These are phyloP conservation scores for Melinaea marsaeus DNA, from an alignment of 2,888 invertebrate genomes.

Conservation along the genomic window DNA sequence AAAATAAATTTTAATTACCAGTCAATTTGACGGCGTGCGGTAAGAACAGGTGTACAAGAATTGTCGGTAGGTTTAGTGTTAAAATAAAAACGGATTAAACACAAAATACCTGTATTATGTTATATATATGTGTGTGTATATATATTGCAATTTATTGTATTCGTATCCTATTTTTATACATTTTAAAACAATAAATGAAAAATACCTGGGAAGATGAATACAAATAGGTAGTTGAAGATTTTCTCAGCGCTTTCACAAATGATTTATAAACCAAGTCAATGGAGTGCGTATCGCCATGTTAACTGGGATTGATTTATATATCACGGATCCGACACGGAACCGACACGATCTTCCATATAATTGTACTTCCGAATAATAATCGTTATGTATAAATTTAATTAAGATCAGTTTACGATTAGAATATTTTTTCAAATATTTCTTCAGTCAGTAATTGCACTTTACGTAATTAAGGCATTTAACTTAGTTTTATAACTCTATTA, in stretches of 20 bases:
- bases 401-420: neutral
- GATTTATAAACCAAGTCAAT: conserved; percentile 16
- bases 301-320: neutral
- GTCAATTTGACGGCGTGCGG: too few species aligned
- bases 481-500: neutral
- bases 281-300: conserved; percentile 10
- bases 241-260: conserved; percentile 22
- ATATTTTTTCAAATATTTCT: neutral
- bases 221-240: conserved; percentile 11
- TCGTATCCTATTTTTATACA: neutral
- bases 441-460: neutral
- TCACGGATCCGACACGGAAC: conserved; percentile 16
- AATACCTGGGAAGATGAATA: too few species aligned
- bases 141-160: neutral
- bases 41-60: too few species aligned
- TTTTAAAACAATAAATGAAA: too few species aligned
- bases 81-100: too few species aligned
- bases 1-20: too few species aligned
- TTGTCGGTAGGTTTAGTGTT: too few species aligned
- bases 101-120: too few species aligned
- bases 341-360: conserved; percentile 11
- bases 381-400: conserved; percentile 11
- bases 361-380: conserved; percentile 7
- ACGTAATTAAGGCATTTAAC: neutral
- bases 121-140: neutral